Base-by-base conservation (phyloP, 2,888 invertebrate genomes). In the Clanis bilineata region DNA sequence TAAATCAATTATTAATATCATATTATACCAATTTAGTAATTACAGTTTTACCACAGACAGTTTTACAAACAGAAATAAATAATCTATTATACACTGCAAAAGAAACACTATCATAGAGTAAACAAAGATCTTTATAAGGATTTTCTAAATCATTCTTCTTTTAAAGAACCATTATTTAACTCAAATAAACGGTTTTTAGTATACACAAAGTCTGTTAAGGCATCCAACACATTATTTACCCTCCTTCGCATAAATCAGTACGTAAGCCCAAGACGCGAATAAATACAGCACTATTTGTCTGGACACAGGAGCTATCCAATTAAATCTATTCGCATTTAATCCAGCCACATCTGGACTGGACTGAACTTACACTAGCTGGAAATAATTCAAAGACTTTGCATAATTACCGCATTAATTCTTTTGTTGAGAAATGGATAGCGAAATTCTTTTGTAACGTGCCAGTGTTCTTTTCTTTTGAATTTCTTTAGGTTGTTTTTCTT, bases 251-350 rank as follows among this genome's bases (percentile, higher is more conserved):
- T 51, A 51, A 51, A 51, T 51, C 15, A 51, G 51, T 28, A 32
- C 28, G 47, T 58, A 64, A 65, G 56, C 66, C 56, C 70, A 79
- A 81, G 81, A 80, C 74, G 69, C 68, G 74, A 71, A 82, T 74
- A 79, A 79, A 81, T 81, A 69, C 71, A 61, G 63, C 64, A 71
- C 77, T 74, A 85, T 85, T 83, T 81, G 80, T 83, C 77, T 64
- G 62, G 66, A 66, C 61, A 65, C 58, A 62, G 64, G 51, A 28
- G 51, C 32, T 64, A 68, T 77, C 81, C 82, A 84, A 81, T 83
- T 82, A 80, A 77, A 79, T 74, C 78, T 76, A 73, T 69, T 73
- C 80, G 77, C 72, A 74, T 80, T 76, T 82, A 77, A 79, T 80
- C 77, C 69, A 72, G 72, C 70, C 74, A 65, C 83, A 83, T 81